A percentile compares a stretch with the other conserved stretches of the same genome.
phyloP scores from a whole-genome alignment of 35 echinoderm and acorn worm genomes.

The Acanthaster planci region DNA sequence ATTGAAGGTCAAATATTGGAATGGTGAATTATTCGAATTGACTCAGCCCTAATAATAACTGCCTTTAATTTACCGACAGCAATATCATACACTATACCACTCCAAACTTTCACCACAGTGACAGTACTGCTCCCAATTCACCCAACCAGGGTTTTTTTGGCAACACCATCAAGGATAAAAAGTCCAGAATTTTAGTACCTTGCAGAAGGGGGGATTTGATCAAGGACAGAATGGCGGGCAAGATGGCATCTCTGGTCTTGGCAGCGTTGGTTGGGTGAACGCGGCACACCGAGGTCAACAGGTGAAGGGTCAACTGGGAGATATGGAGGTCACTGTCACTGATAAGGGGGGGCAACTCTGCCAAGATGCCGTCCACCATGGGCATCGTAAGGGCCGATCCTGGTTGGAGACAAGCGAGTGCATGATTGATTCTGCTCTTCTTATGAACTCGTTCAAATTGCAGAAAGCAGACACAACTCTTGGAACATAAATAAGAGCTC shows the following conservation, averaged over 20 bases:
- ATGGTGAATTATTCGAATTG: too few species aligned
- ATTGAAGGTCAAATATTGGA: too few species aligned
- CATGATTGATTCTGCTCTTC: too few species aligned
- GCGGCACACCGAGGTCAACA: slow-evolving; percentile 83
- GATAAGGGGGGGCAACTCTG: slow-evolving; percentile 86
- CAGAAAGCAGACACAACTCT: not conserved
- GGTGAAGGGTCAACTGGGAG: slow-evolving; percentile 93
- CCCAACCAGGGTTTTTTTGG: too few species aligned
- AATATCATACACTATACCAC: too few species aligned
- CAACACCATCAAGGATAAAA: too few species aligned
- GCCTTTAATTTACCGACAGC: too few species aligned
- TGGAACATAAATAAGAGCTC: not conserved
- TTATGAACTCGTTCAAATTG: too few species aligned
- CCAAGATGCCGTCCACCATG: slow-evolving; percentile 93
- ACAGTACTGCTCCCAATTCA: too few species aligned
- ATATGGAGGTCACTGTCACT: slow-evolving; percentile 97
- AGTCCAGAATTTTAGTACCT: slow-evolving; percentile 67
- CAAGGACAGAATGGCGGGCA: slow-evolving; percentile 68
- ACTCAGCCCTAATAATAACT: too few species aligned
- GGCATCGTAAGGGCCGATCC: slow-evolving; percentile 57
- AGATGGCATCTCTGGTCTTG: slow-evolving; percentile 70
- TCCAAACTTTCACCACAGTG: too few species aligned
- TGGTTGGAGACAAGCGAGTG: not conserved
- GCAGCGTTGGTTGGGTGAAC: slow-evolving; percentile 71
- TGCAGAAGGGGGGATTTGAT: slow-evolving; percentile 89